Evolutionary conservation across 2,888 invertebrate species (phyloP).

Genomic region (Zele albiditarsus): DNA sequence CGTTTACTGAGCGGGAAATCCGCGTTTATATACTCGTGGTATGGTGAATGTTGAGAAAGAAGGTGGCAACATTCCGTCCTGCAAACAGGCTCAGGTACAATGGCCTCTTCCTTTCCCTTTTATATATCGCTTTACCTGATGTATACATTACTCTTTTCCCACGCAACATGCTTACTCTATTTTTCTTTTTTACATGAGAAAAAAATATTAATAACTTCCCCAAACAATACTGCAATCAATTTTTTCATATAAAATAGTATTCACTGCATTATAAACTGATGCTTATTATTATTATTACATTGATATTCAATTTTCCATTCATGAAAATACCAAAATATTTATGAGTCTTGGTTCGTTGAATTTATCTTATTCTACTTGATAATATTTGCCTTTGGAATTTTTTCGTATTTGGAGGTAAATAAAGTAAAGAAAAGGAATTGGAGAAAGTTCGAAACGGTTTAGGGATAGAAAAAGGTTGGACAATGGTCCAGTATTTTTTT

Average conservation of each 20-base stretch:
- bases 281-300: too few species aligned
- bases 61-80: slow-evolving; percentile 34
- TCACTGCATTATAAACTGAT: too few species aligned
- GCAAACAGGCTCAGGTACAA: slow-evolving; percentile 47
- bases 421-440: background rate
- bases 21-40: slow-evolving; percentile 10
- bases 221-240: too few species aligned
- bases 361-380: too few species aligned
- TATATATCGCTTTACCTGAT: background rate
- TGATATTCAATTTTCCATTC: too few species aligned
- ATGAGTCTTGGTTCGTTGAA: too few species aligned
- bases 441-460: background rate
- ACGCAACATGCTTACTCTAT: background rate
- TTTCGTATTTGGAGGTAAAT: background rate
- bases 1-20: slow-evolving; percentile 39
- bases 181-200: too few species aligned
- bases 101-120: slow-evolving; percentile 21
- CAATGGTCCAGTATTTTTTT: background rate
- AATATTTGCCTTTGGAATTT: too few species aligned
- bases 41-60: background rate
- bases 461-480: background rate
- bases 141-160: slow-evolving; percentile 7
- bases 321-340: too few species aligned
- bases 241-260: too few species aligned
- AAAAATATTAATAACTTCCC: too few species aligned